Base-by-base conservation (phyloP, 2,888 invertebrate species). In the Prosapia bicincta region DNA sequence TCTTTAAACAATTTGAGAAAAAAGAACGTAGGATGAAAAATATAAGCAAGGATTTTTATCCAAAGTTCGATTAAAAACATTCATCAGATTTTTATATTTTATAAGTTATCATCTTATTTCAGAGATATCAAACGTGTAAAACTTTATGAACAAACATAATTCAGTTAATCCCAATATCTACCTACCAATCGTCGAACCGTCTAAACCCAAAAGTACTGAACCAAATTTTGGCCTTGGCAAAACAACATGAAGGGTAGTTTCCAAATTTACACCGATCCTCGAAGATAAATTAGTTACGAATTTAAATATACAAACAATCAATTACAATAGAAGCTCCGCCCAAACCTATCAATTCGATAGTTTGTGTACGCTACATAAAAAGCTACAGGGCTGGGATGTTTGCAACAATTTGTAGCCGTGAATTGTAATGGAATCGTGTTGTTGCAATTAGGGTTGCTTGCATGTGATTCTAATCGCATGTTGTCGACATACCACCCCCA, bases 391-490 rank as follows among this genome's bases (percentile, higher is more conserved):
- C 6, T 10, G 1, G 54, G 13, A 20, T 54, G 54, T 54, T 54
- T 54, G 54, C 20, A 20, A 54, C 54, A 54, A 54, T 54, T 54
- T 54, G 54, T 54, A 20, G 1, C 54, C 20, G 1, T 9, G 54
- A 5, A n/a, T 13, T 30, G 66, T 72, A 72, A 72, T 72, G 72
- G 72, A 72, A 65, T 72, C 72, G 32, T 66, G 72, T 72, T 65
- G n/a, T 65, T 23, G 72, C 72, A 72, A 72, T 72, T 72, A 72
- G 72, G 26, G 72, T 72, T 69, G 23, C 28, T 54, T 69, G 72
- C 76, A 72, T 72, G 71, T 76, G 76, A 76, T 76, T 76, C 72
- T 76, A 76, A 76, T 76, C 76, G 54, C 38, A 54, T 71, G 76
- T 72, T 76, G 76, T 76, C 76, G 76, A 76, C 76, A 76, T 72